Evolutionary conservation across 2,888 invertebrate species (phyloP).

Genomic region (Nomada hirtipes): DNA sequence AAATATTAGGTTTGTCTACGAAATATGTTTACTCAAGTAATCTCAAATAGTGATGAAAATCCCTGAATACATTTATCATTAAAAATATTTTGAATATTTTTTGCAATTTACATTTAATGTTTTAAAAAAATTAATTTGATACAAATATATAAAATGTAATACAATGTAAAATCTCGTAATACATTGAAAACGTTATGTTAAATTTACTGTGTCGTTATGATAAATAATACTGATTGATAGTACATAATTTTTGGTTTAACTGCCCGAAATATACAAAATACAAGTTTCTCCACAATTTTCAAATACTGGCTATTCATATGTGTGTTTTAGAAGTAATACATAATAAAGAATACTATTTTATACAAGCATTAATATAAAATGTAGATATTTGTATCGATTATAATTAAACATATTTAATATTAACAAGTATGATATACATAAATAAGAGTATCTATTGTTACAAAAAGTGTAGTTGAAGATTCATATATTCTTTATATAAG

Average conservation of each 20-base stretch:
- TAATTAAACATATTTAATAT: conserved; percentile 9
- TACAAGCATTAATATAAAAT: conserved; percentile 12
- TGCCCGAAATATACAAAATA: conserved; percentile 12
- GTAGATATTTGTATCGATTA: conserved; percentile 17
- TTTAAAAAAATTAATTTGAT: conserved; percentile 7
- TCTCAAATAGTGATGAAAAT: conserved; percentile 20
- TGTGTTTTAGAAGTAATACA: not conserved
- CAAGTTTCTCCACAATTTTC: conserved; percentile 1
- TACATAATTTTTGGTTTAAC: conserved; percentile 22
- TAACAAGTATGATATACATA: conserved; percentile 20
- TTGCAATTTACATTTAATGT: conserved; percentile 19
- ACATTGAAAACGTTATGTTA: conserved; percentile 26
- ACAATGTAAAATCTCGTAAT: conserved; percentile 14
- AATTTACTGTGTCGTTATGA: conserved; percentile 26
- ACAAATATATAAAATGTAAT: conserved; percentile 16
- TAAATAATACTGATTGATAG: conserved; percentile 46
- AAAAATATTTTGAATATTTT: not conserved
- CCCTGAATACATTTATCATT: conserved; percentile 1
- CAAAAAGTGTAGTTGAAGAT: not conserved
- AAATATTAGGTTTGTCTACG: conserved; percentile 7
- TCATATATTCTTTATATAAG: not conserved
- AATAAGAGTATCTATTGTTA: conserved; percentile 18
- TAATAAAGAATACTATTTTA: conserved; percentile 27
- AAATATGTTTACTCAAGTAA: conserved; percentile 2
- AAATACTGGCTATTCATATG: not conserved